phyloP scores from a whole-genome alignment of 2,888 invertebrate species.

The Nymphalis polychloros region DNA sequence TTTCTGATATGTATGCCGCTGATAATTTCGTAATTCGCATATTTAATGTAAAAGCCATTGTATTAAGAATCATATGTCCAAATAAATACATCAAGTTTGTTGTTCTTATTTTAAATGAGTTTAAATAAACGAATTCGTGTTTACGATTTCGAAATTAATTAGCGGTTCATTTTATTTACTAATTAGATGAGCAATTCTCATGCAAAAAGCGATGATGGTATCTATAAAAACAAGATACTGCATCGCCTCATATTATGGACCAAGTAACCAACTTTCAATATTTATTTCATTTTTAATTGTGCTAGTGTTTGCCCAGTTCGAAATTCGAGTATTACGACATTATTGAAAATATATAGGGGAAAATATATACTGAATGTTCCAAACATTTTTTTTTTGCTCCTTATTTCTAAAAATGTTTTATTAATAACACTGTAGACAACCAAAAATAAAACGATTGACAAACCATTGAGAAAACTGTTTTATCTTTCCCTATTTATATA shows the following conservation, averaged over 20 bases:
- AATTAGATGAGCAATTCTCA: constrained; percentile 23
- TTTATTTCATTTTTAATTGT: not conserved
- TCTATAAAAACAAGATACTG: not conserved
- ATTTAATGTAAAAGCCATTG: constrained; percentile 25
- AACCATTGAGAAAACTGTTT: too few species aligned
- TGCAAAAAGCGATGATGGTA: constrained; percentile 1
- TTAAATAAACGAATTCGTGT: constrained; percentile 38
- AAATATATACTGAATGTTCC: too few species aligned
- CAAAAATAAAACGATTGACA: too few species aligned
- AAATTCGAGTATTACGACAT: too few species aligned
- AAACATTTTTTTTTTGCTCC: too few species aligned
- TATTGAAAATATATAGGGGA: too few species aligned
- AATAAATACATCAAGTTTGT: constrained; percentile 1
- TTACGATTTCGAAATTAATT: constrained; percentile 34
- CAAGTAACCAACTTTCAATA: not conserved
- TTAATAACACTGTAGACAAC: too few species aligned
- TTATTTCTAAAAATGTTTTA: too few species aligned
- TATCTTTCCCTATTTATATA: too few species aligned
- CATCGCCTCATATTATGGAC: not conserved
- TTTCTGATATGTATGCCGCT: constrained; percentile 45
- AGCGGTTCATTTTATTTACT: constrained; percentile 17
- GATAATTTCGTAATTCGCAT: constrained; percentile 30
- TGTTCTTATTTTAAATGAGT: constrained; percentile 16
- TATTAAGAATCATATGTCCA: constrained; percentile 10
- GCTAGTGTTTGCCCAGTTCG: not conserved